Evolutionary conservation across 1,140 invertebrate species (phyloP), one percentile per base, ranked within the genome.

Genomic region (Atta texana): DNA sequence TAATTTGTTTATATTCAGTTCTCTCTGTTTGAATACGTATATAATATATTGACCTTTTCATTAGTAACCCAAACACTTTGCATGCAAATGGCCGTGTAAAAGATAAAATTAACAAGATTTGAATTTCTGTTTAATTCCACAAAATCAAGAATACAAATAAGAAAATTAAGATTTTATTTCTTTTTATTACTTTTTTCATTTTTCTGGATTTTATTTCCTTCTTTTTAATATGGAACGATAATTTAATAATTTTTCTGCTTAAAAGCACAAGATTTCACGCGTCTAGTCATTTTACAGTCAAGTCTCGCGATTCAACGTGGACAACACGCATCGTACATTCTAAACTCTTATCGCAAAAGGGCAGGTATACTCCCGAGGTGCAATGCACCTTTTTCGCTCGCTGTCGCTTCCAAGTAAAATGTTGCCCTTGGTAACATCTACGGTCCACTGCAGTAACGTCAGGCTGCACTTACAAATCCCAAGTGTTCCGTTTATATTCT

Each of bases 341-440:
- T 57, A 78, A 81, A 82, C 64, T 81, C 63, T 91, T 88, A 74
- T 68, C 81, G 78, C 75, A 85, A 90, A 91, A 91, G 78, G 89
- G 74, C 68, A 85, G 51, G 64, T 82, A 75, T 59, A 88, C 78
- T 87, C 59, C n/a, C 31, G 28, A 21, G 44, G 53, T 81, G 74
- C 34, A 74, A 75, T 63, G 76, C 53, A 49, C 31, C 80, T 90
- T 89, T 90, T 90, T 86, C 68, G 72, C 71, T 87, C 74, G 49
- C 55, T 81, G 78, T 69, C 87, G 69, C 72, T 89, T 89, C 85
- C 84, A 44, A 90, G 85, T 77, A 91, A 90, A 91, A 87, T 88
- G 82, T 75, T 69, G 59, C 49, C 7, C 28, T 59, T 12, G 14
- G 57, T 61, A 75, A 75, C 84, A 55, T 88, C 49, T 57, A 53